Conservation (phyloP, 2,888 invertebrate species). For the Rhagophthalmus giganteus region DNA sequence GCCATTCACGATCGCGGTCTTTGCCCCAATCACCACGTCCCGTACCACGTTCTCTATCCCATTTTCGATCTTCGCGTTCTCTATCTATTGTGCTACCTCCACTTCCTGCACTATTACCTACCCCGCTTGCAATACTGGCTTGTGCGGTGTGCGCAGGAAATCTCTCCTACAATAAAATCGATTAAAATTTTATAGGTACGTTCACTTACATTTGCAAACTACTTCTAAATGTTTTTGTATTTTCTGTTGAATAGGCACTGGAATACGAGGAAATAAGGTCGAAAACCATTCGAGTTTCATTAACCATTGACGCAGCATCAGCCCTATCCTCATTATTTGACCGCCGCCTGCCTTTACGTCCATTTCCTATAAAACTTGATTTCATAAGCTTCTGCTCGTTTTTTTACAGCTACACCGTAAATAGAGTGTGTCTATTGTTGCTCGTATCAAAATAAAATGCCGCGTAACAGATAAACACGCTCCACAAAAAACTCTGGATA, state of each 20-base stretch:
- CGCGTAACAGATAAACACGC: background rate
- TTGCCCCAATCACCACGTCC: conserved; percentile 42
- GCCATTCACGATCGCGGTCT: conserved; percentile 39
- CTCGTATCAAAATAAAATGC: no score
- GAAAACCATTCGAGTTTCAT: conserved; percentile 98
- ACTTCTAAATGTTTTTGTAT: conserved; percentile 74
- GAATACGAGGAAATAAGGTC: conserved; percentile 97
- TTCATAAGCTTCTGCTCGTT: conserved; percentile 2
- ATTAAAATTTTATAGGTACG: no score
- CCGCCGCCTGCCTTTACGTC: conserved; percentile 99
- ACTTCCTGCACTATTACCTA: conserved; percentile 7
- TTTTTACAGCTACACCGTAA: no score
- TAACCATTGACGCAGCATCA: conserved; percentile 88
- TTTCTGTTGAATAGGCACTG: conserved; percentile 95
- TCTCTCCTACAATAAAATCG: conserved; percentile 42
- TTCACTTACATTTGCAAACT: conserved; percentile 38
- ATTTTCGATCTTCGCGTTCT: conserved; percentile 43
- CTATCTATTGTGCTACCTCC: conserved; percentile 36
- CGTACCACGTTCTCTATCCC: conserved; percentile 35
- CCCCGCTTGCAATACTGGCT: conserved; percentile 11
- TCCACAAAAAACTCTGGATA: conserved; percentile 1
- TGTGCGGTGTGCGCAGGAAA: conserved; percentile 51
- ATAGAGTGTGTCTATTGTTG: no score
- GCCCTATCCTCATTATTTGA: conserved; percentile 88
- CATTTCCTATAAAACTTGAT: conserved; percentile 67